Evolutionary conservation across 2,113 vertebrate genomes (phyloP).

Genomic region (Ameiurus melas): DNA sequence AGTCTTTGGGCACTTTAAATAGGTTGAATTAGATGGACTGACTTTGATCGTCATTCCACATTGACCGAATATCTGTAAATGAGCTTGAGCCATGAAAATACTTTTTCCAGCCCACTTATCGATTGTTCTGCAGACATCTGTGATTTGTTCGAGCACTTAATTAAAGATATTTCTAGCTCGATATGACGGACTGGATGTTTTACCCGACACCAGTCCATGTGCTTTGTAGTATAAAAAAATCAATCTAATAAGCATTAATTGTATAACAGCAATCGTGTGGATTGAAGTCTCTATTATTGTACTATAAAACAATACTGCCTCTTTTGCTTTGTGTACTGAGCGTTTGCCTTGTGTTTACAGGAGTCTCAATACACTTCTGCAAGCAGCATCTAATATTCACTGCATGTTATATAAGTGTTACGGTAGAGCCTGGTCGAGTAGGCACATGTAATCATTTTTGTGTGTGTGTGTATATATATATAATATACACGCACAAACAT

Average conservation of each 20-base stretch:
- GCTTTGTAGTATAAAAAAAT: background rate
- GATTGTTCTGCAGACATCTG: background rate
- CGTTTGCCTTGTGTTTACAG: background rate
- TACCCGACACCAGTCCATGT: background rate
- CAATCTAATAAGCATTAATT: background rate
- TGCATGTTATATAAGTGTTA: background rate
- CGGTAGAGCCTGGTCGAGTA: background rate
- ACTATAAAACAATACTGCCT: background rate
- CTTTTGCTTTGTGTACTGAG: background rate
- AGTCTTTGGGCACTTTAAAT: background rate
- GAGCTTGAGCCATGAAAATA: background rate
- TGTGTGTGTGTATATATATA: background rate
- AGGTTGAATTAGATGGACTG: background rate
- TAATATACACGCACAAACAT: too few species aligned
- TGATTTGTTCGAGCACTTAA: background rate
- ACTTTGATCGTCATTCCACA: background rate
- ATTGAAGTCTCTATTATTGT: background rate
- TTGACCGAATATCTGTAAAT: background rate
- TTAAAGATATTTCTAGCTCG: background rate
- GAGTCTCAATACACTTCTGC: background rate
- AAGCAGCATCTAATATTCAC: background rate
- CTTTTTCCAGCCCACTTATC: background rate
- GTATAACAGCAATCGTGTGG: background rate
- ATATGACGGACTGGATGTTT: background rate
- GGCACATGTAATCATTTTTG: background rate